phyloP scores from a whole-genome alignment of 2,113 vertebrate species.

The Salvelinus namaycush region DNA sequence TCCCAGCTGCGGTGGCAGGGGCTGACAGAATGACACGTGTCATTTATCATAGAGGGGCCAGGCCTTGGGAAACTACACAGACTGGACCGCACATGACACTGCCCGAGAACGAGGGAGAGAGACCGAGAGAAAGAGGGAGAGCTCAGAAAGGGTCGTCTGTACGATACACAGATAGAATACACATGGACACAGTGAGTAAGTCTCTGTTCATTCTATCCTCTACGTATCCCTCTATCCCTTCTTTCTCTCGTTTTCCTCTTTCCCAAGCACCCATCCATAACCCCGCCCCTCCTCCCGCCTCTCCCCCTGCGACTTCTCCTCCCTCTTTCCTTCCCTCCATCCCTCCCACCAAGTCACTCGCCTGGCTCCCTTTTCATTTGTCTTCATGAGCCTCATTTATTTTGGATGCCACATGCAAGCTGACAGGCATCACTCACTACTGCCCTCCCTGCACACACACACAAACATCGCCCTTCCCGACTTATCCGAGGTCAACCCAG shows the following conservation, averaged over 20 bases:
- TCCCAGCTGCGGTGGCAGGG: constrained; percentile 96
- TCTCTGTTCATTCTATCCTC: constrained; percentile 24
- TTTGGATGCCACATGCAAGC: constrained; percentile 95
- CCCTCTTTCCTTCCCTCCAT: constrained; percentile 32
- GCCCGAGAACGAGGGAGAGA: background rate
- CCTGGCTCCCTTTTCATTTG: constrained; percentile 83
- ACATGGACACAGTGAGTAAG: constrained; percentile 1
- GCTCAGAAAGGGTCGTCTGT: too few relatives aligned
- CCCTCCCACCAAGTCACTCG: constrained; percentile 41
- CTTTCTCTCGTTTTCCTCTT: constrained; percentile 33
- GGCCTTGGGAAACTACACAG: constrained; percentile 88
- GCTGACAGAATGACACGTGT: constrained; percentile 99
- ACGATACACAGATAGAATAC: constrained; percentile 34
- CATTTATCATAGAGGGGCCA: constrained; percentile 98
- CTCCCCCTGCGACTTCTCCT: background rate
- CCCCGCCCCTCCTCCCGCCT: constrained; percentile 60
- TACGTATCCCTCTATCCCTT: constrained; percentile 55
- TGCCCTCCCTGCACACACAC: constrained; percentile 18
- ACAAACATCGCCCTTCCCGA: constrained; percentile 43
- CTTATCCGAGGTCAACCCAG: constrained; percentile 85
- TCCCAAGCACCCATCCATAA: constrained; percentile 3
- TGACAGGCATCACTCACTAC: constrained; percentile 91
- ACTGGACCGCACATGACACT: constrained; percentile 62
- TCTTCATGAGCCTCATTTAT: constrained; percentile 99
- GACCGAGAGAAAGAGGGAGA: constrained; percentile 22